Base-by-base conservation (phyloP, 2,113 vertebrate genomes). In the Rattus norvegicus region DNA sequence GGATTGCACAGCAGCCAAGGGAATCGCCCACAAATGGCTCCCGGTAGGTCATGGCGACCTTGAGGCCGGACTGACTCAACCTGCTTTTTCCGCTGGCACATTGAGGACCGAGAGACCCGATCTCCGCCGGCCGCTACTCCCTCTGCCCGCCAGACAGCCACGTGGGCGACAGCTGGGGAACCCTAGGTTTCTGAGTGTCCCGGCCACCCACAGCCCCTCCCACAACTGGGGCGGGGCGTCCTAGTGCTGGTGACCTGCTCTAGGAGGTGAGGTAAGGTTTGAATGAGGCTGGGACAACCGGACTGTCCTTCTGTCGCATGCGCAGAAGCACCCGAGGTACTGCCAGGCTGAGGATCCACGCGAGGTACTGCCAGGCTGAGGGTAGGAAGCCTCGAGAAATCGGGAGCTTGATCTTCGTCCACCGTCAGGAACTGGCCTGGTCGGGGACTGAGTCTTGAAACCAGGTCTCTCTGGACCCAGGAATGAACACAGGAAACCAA, bases 61-160 rank as follows among this genome's bases (percentile, higher is more conserved):
- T 17, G 4, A 26, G 0, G 14, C 63, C 39, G 0, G 0, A 5
- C 43, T 59, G 24, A 39, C 91, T 61, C 47, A 85, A 70, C 81
- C 90, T 2, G 7, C 0, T 5, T 59, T 77, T 96, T 77, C 92
- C 33, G 16, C n/a, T 26, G 4, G 16, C 63, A 54, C 11, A 0
- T n/a, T 33, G 28, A 11, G 0, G 19, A 75, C 36, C 0, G 54
- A 0, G 30, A 70, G 0, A 5, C 1, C 0, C 1, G 22, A 36
- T 65, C 70, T 47, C 20, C 0, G 1, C 3, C 0, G 61, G 39
- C 17, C 2, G 19, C 24, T 9, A 28, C 30, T 73, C 54, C 56
- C 0, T 8, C 56, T 4, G 83, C 20, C 63, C 19, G 49, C n/a
- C 13, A 59, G 84, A 36, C 39, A 14, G 65, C 39, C 17, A 30